Conservation (phyloP, 2,113 vertebrate species). For the Eretmochelys imbricata region DNA sequence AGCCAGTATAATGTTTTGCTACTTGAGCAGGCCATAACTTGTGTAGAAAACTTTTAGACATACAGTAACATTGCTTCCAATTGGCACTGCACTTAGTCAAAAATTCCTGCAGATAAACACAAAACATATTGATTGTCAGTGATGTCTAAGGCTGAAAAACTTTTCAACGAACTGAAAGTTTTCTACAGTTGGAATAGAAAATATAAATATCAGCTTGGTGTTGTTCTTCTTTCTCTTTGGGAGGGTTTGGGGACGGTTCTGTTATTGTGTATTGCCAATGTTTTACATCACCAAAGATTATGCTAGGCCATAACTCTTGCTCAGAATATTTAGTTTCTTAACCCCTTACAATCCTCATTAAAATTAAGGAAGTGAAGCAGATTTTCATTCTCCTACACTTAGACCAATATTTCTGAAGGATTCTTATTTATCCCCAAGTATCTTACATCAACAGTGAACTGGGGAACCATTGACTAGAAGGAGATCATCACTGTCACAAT, state of each 20-base stretch:
- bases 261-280: conserved; percentile 63
- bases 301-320: conserved; percentile 60
- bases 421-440: background rate
- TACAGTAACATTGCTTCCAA: background rate
- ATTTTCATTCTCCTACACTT: background rate
- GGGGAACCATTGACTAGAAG: background rate
- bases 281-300: conserved; percentile 62
- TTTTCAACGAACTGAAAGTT: conserved; percentile 57
- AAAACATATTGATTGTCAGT: conserved; percentile 12
- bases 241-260: conserved; percentile 26
- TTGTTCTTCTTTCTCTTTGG: conserved; percentile 47
- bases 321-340: conserved; percentile 71
- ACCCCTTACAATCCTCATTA: conserved; percentile 44
- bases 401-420: background rate
- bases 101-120: background rate
- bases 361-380: background rate
- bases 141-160: background rate
- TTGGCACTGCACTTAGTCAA: background rate
- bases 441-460: background rate
- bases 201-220: conserved; percentile 69
- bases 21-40: background rate
- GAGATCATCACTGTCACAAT: background rate
- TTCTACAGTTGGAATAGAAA: conserved; percentile 53
- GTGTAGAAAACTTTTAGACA: background rate
- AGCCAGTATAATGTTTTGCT: background rate